Conservation (phyloP, 2,888 invertebrate genomes). For the Chrysotoxum bicinctum region DNA sequence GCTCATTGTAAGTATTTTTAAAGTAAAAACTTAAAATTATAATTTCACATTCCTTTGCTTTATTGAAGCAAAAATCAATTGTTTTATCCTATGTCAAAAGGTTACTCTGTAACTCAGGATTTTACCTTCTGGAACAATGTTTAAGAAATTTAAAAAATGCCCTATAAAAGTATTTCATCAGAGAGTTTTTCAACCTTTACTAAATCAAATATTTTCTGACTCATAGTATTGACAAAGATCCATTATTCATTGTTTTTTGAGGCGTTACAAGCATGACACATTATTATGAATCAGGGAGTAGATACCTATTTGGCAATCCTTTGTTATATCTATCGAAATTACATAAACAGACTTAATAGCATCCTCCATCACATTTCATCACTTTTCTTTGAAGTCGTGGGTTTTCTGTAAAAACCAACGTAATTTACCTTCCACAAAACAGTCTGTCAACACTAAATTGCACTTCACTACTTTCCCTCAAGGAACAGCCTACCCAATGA, state of each 20-base stretch:
- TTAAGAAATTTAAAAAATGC: too few species aligned
- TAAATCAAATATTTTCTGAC: background rate
- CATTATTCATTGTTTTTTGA: background rate
- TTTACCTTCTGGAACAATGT: too few species aligned
- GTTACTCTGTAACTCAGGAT: too few species aligned
- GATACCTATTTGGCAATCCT: background rate
- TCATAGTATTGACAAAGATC: background rate
- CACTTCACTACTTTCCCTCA: constrained; percentile 26
- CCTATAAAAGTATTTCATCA: too few species aligned
- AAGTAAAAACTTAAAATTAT: too few species aligned
- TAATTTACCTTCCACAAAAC: constrained; percentile 44
- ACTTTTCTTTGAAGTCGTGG: constrained; percentile 1
- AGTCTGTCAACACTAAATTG: constrained; percentile 41
- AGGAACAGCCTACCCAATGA: constrained; percentile 40
- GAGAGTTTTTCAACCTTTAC: background rate
- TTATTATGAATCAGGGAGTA: background rate
- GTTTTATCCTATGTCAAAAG: too few species aligned
- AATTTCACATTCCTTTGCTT: too few species aligned
- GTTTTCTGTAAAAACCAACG: constrained; percentile 30
- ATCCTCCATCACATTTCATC: constrained; percentile 41
- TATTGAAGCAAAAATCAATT: too few species aligned
- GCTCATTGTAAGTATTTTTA: too few species aligned
- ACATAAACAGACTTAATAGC: background rate
- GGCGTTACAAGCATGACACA: background rate
- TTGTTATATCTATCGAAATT: background rate